A percentile compares a stretch with the other conserved stretches of the same genome.
phyloP scores from a whole-genome alignment of 2,797 vertebrate species.

The Pelochelys cantorii region DNA sequence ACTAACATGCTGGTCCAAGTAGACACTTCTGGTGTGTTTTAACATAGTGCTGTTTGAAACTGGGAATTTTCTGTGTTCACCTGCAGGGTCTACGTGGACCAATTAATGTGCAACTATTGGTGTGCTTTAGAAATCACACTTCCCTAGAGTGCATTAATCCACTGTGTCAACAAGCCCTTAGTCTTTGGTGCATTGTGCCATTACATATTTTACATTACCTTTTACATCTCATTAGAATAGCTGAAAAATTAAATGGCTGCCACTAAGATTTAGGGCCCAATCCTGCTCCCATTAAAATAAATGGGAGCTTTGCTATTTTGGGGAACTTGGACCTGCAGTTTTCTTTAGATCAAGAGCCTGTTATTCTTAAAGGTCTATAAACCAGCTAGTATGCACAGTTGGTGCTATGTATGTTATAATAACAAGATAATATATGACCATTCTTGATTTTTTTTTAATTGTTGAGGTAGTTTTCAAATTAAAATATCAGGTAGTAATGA shows the following conservation, averaged over 20 bases:
- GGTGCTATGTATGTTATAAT: background rate
- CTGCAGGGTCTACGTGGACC: background rate
- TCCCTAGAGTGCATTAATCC: background rate
- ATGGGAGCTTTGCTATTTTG: background rate
- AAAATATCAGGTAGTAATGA: background rate
- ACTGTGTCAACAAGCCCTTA: background rate
- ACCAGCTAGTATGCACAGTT: background rate
- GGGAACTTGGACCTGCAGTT: background rate
- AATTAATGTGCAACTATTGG: background rate
- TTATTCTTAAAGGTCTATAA: background rate
- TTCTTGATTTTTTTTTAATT: constrained; percentile 25
- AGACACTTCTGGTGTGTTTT: background rate
- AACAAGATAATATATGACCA: background rate
- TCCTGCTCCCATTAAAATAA: background rate
- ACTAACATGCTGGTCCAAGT: no score
- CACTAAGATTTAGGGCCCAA: background rate
- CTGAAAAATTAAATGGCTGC: constrained; percentile 22
- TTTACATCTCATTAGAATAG: background rate
- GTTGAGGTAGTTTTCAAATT: constrained; percentile 22
- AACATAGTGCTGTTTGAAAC: background rate
- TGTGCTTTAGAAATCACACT: background rate
- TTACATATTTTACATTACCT: background rate
- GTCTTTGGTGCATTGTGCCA: background rate
- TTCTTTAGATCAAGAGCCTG: background rate
- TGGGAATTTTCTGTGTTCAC: background rate